These are phyloP conservation scores for Pseudochirops corinnae DNA, from an alignment of 2,797 vertebrate species.

Conservation along the genomic window DNA sequence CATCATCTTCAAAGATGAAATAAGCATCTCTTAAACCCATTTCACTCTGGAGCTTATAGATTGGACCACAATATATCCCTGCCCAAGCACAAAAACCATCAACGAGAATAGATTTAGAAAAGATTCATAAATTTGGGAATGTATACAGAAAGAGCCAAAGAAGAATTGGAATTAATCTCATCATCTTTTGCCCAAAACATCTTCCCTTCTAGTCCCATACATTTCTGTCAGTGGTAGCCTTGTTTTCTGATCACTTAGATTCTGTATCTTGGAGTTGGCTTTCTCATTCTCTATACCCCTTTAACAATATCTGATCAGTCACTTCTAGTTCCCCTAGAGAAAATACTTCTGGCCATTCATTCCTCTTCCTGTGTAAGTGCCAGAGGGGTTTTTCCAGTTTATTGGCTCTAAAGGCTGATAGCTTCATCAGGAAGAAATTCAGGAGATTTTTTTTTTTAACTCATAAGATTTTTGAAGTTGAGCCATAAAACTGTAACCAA, in stretches of 20 bases:
- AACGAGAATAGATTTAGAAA: neutral
- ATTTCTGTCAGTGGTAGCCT: neutral
- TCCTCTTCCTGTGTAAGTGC: neutral
- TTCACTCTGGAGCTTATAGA: no score
- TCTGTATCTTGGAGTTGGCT: neutral
- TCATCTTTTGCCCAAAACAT: neutral
- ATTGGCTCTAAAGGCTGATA: neutral
- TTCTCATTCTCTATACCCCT: neutral
- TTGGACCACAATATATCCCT: no score
- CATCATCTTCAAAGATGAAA: no score
- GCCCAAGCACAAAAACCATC: neutral
- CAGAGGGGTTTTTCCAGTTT: neutral
- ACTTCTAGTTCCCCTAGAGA: neutral
- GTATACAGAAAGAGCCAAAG: neutral
- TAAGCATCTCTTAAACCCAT: no score
- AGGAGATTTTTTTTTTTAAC: neutral
- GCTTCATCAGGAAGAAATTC: neutral
- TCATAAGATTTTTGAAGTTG: neutral
- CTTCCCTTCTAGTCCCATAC: neutral
- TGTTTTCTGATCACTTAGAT: neutral
- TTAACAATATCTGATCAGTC: neutral
- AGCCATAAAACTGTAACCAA: slow-evolving; percentile 78
- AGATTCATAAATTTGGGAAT: neutral
- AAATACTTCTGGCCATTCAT: neutral
- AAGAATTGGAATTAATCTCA: neutral